Evolutionary conservation across 2,113 vertebrate genomes (phyloP).

Genomic region (Collichthys lucidus): DNA sequence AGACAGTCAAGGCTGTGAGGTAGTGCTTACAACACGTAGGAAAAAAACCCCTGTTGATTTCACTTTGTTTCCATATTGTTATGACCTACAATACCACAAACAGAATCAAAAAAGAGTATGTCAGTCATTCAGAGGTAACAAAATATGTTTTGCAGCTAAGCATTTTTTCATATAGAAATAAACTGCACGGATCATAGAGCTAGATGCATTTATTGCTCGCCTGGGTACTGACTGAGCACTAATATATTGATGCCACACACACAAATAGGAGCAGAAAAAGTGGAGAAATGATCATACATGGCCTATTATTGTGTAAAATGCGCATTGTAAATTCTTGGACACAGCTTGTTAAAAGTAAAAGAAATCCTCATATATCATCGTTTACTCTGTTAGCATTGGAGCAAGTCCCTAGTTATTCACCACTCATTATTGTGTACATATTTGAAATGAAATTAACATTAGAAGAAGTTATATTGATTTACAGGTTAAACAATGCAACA

Average conservation of each 20-base stretch:
- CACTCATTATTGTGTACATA: background rate
- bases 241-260: background rate
- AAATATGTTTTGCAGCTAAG: background rate
- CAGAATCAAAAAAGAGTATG: background rate
- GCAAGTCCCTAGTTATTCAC: background rate
- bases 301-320: background rate
- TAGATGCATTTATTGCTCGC: background rate
- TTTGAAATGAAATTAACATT: background rate
- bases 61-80: background rate
- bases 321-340: background rate
- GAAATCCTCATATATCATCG: background rate
- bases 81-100: background rate
- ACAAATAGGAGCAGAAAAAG: background rate
- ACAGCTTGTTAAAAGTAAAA: background rate
- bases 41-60: background rate
- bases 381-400: background rate
- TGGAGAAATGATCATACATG: background rate
- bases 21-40: background rate
- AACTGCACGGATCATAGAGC: background rate
- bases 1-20: background rate
- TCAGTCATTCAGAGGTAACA: background rate
- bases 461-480: background rate
- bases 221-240: background rate
- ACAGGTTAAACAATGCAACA: background rate
- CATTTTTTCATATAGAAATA: background rate